Base-by-base conservation (phyloP, 1,140 invertebrate species). In the Atta cephalotes region DNA sequence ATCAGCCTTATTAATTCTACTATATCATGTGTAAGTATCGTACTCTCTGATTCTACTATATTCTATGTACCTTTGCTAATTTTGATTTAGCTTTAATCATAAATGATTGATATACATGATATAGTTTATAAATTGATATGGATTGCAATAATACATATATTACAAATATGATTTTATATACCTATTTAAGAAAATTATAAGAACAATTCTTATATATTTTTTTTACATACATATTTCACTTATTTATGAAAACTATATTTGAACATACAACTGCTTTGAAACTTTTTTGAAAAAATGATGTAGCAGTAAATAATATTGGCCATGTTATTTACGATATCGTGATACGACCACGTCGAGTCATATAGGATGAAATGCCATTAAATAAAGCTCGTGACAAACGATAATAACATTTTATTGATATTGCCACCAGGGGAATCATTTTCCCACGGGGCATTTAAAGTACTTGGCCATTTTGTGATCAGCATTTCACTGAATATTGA, bases 351-450 rank as follows among this genome's bases (percentile, higher is more conserved):
- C 10, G 21, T 58, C 25, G 28, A 62, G 35, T 82, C 18, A 74
- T 82, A 21, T 49, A 62, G 72, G 63, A 82, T 74, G 39, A 14
- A 82, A 28, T 39, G 53, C 25, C 56, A 60, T 49, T 6, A 25
- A 60, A 74, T 62, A 60, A 53, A 82, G 31, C 21, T 82, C 39
- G 56, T 82, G 66, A 82, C 58, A 60, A 72, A 58, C 68, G 68
- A 74, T 82, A 60, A 82, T 82, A 74, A 82, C 53, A 12, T 74
- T 82, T 82, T 82, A 82, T 82, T 60, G 68, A 6, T 82, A 74
- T 74, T 60, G 25, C 53, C 14, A 35, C 6, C 3, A 21, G 12
- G 25, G n/a, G 18, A 74, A 18, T 74, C 35, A 60, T 74, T 82
- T 82, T 74, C 68, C 80, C 68, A 82, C 53, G 16, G 35, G 66